Evolutionary conservation across 2,888 invertebrate genomes (phyloP).

Genomic region (Hemaris fuciformis): DNA sequence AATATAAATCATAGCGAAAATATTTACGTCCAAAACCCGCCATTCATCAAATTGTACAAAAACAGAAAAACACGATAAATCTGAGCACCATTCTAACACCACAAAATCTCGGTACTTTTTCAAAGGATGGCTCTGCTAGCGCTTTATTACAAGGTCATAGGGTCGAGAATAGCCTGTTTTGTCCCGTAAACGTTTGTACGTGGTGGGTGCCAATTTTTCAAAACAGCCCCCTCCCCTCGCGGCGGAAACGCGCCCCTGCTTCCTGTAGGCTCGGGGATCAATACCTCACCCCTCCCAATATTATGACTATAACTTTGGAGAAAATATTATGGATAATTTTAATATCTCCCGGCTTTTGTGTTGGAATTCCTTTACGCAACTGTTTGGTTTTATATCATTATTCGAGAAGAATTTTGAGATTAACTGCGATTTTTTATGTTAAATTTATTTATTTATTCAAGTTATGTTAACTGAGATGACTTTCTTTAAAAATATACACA

Average conservation of each 20-base stretch:
- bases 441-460: too few species aligned
- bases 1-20: constrained; percentile 21
- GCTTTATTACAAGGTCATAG: constrained; percentile 38
- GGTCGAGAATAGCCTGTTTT: constrained; percentile 43
- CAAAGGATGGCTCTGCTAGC: constrained; percentile 19
- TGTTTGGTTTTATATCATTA: not conserved
- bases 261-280: constrained; percentile 75
- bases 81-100: constrained; percentile 43
- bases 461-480: too few species aligned
- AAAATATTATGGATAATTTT: constrained; percentile 41
- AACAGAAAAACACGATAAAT: constrained; percentile 47
- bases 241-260: constrained; percentile 69
- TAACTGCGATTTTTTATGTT: too few species aligned
- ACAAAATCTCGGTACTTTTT: constrained; percentile 40
- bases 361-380: not conserved
- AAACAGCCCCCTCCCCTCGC: constrained; percentile 64
- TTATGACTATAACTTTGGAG: constrained; percentile 56
- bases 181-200: constrained; percentile 45
- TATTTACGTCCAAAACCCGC: constrained; percentile 17
- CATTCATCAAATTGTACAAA: constrained; percentile 31
- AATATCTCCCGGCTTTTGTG: not conserved
- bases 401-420: not conserved
- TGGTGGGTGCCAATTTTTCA: constrained; percentile 78
- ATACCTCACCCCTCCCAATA: constrained; percentile 63
- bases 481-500: too few species aligned